These are phyloP conservation scores for Parasteatoda lunata DNA, from an alignment of 2,888 invertebrate genomes.

Conservation along the genomic window DNA sequence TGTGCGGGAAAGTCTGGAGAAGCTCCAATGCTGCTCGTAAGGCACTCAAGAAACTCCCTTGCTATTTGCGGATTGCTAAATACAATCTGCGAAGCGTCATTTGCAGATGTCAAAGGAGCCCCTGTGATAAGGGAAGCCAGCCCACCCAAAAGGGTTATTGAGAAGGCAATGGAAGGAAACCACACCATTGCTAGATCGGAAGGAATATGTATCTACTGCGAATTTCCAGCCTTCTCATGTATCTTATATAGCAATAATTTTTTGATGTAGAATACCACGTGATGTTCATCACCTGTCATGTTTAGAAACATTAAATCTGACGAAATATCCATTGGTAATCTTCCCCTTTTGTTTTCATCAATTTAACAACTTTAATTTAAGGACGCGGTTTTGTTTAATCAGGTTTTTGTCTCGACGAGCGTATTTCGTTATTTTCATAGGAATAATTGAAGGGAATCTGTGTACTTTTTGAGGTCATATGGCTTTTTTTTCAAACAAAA, in stretches of 20 bases:
- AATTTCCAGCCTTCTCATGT: background rate
- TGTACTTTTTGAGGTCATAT: too few relatives aligned
- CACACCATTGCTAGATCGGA: conserved; percentile 40
- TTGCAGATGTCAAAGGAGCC: background rate
- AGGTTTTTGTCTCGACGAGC: too few relatives aligned
- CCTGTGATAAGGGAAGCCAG: background rate
- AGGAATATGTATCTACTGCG: conserved; percentile 10
- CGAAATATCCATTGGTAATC: too few relatives aligned
- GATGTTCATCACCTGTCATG: background rate
- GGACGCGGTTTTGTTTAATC: too few relatives aligned
- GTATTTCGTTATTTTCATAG: too few relatives aligned
- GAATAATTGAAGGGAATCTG: too few relatives aligned
- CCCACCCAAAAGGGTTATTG: background rate
- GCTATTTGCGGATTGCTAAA: conserved; percentile 16
- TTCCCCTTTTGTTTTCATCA: too few relatives aligned
- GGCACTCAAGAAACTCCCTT: conserved; percentile 17
- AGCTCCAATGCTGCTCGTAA: conserved; percentile 8
- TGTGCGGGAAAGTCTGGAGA: conserved; percentile 19
- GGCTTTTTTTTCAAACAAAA: too few relatives aligned
- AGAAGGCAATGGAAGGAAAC: conserved; percentile 7
- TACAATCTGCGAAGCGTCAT: background rate
- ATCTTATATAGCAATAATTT: conserved; percentile 7
- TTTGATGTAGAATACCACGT: background rate
- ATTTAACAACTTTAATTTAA: too few relatives aligned
- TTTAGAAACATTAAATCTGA: background rate